Percentiles rank a stretch among this genome's conserved stretches.
phyloP scores from a whole-genome alignment of 2,797 vertebrate genomes.

The Cryptoprocta ferox region DNA sequence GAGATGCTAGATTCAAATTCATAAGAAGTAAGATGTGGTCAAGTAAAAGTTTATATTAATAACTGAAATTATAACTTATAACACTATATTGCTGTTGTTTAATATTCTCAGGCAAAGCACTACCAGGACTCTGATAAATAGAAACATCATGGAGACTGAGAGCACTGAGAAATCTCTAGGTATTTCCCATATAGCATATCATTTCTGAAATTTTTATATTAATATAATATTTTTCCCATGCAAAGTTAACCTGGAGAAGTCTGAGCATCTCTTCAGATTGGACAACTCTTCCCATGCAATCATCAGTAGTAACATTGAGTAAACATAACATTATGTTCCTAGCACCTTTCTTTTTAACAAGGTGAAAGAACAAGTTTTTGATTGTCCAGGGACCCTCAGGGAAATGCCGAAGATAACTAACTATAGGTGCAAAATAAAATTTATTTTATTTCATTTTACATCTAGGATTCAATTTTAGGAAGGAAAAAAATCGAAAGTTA shows the following conservation, averaged over 20 bases:
- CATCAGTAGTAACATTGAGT: not conserved
- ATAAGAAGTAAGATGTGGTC: not conserved
- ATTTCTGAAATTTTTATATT: conserved; percentile 19
- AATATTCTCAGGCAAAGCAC: not conserved
- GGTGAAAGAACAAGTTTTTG: not conserved
- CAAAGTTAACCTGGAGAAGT: not conserved
- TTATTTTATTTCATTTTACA: conserved; percentile 50
- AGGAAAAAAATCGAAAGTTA: not conserved
- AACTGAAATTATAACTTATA: not conserved
- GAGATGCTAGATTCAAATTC: not conserved
- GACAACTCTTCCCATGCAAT: not conserved
- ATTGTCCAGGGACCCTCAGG: not conserved
- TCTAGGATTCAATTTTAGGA: conserved; percentile 23
- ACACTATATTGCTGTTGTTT: not conserved
- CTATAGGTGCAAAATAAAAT: not conserved
- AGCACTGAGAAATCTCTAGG: conserved; percentile 8
- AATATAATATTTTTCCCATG: not conserved
- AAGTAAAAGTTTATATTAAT: conserved; percentile 13
- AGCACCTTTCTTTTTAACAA: conserved; percentile 16
- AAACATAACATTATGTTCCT: conserved; percentile 25
- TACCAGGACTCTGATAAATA: not conserved
- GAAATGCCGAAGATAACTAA: conserved; percentile 41
- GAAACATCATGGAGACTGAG: not conserved
- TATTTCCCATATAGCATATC: not conserved
- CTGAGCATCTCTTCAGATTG: not conserved